phyloP scores from a whole-genome alignment of 1,140 invertebrate genomes.

The Ladona fulva region DNA sequence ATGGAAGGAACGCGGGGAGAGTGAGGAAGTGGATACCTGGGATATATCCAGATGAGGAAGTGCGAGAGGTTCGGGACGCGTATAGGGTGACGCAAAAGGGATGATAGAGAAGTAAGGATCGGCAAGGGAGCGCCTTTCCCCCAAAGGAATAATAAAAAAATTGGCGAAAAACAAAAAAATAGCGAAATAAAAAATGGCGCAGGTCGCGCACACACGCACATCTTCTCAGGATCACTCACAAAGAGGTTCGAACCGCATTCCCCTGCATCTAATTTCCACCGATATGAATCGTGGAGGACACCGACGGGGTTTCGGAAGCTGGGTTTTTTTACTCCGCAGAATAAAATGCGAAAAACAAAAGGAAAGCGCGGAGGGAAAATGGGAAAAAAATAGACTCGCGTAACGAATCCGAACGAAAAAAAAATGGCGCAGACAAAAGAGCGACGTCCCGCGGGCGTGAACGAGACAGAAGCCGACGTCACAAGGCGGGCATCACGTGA shows the following conservation, averaged over 20 bases:
- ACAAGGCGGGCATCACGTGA: background rate
- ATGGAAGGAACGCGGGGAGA: background rate
- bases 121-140: too few species aligned
- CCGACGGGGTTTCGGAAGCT: background rate
- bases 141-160: too few species aligned
- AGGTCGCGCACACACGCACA: background rate
- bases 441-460: conserved; percentile 2
- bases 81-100: too few species aligned
- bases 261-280: background rate
- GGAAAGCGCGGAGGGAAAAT: background rate
- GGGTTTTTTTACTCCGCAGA: too few species aligned
- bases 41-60: background rate
- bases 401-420: background rate
- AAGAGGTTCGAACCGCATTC: conserved; percentile 2
- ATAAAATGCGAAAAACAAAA: background rate
- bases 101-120: too few species aligned
- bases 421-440: conserved; percentile 4
- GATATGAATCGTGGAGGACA: background rate
- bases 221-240: background rate
- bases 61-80: background rate
- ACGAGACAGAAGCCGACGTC: conserved; percentile 1
- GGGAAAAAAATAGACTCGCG: background rate
- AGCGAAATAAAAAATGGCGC: background rate
- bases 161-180: too few species aligned
- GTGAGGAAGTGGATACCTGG: background rate